Evolutionary conservation across 1,140 invertebrate species (phyloP).

Genomic region (Caerostris extrusa): DNA sequence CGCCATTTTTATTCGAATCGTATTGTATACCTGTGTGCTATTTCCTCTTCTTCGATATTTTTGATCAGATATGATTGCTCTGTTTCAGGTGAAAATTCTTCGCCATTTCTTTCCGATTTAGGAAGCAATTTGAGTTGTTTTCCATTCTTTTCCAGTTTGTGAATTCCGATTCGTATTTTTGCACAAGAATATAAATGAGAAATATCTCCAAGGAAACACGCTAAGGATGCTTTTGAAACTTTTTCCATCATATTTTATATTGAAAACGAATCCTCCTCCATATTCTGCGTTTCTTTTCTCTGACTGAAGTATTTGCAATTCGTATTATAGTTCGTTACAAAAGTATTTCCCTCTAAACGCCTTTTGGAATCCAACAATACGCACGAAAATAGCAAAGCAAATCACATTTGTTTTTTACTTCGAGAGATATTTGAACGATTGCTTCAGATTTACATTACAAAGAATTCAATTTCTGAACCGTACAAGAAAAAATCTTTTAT

Average conservation of each 20-base stretch:
- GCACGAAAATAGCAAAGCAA: neutral
- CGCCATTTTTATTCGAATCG: neutral
- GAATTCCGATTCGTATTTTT: constrained; percentile 2
- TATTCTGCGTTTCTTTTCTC: neutral
- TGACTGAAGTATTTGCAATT: constrained; percentile 1
- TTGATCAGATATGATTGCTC: constrained; percentile 38
- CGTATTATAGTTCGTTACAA: neutral
- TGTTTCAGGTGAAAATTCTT: constrained; percentile 42
- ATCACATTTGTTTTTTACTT: neutral
- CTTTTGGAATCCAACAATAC: neutral
- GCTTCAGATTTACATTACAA: neutral
- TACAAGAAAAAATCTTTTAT: neutral
- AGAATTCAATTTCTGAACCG: neutral
- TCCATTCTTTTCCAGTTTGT: constrained; percentile 42
- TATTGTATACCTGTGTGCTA: neutral
- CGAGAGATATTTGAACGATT: neutral
- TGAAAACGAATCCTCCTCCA: constrained; percentile 1
- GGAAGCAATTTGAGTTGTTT: constrained; percentile 56
- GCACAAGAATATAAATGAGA: constrained; percentile 55
- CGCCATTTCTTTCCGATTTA: constrained; percentile 30
- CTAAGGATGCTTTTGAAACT: neutral
- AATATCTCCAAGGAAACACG: neutral
- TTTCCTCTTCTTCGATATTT: constrained; percentile 1
- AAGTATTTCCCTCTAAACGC: neutral
- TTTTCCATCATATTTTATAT: constrained; percentile 52